Evolutionary conservation across 2,113 vertebrate genomes (phyloP).

Genomic region (Rhipidura dahli): DNA sequence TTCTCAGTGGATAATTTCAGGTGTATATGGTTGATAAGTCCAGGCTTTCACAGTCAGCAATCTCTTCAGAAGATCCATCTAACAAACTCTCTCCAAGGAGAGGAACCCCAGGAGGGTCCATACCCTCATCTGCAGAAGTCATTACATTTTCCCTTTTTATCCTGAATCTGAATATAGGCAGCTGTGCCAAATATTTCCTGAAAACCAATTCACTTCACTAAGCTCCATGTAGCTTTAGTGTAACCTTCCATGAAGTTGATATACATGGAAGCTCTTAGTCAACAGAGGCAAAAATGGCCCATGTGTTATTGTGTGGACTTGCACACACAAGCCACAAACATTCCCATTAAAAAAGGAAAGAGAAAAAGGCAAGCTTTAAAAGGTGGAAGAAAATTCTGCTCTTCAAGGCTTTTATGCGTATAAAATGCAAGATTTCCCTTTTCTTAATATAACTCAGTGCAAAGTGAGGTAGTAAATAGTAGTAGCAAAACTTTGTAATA

Average conservation of each 20-base stretch:
- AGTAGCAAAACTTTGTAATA: neutral
- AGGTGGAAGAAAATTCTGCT: neutral
- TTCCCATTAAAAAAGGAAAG: neutral
- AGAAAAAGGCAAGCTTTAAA: neutral
- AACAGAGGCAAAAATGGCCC: neutral
- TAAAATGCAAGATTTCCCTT: neutral
- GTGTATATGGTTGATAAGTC: neutral
- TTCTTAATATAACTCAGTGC: neutral
- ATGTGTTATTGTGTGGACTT: neutral
- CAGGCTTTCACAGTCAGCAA: neutral
- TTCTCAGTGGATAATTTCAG: neutral
- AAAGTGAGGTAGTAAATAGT: neutral
- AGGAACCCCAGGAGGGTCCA: neutral
- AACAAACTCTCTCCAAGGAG: neutral
- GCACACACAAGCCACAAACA: neutral
- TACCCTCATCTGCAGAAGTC: neutral
- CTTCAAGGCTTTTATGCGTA: neutral
- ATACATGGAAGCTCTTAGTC: neutral
- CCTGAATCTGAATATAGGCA: neutral
- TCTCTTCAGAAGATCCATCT: neutral
- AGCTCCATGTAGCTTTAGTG: neutral
- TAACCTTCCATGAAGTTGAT: neutral
- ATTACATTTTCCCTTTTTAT: neutral
- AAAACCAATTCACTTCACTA: neutral
- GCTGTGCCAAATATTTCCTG: neutral